Evolutionary conservation across 1,140 invertebrate species (phyloP).

Genomic region (Episyrphus balteatus): DNA sequence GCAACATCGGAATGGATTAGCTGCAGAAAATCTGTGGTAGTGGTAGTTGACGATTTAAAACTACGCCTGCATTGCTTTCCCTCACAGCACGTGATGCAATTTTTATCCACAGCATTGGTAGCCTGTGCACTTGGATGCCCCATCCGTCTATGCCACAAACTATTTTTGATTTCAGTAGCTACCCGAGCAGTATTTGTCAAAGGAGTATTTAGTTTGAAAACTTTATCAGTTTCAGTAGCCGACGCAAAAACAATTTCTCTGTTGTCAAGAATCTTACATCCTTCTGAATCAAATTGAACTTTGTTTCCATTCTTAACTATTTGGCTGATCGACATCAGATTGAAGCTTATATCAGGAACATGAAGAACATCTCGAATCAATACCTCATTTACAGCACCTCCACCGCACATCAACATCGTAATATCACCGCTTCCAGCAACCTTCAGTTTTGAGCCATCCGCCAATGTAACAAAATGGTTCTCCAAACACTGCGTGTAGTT

Average conservation of each 20-base stretch:
- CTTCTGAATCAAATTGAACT: conserved; percentile 18
- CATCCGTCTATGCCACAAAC: conserved; percentile 18
- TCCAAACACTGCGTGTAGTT: neutral
- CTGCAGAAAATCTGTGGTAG: conserved; percentile 18
- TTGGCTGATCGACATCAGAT: conserved; percentile 25
- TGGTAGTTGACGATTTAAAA: conserved; percentile 2
- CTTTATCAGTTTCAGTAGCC: conserved; percentile 16
- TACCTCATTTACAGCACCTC: neutral
- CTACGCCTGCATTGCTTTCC: conserved; percentile 6
- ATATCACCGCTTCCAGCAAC: neutral
- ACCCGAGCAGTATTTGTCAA: conserved; percentile 10
- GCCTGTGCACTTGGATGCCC: conserved; percentile 5
- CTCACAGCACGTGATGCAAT: neutral
- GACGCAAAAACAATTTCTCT: conserved; percentile 11
- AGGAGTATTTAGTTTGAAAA: conserved; percentile 16
- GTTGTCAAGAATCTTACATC: conserved; percentile 19
- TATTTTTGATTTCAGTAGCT: conserved; percentile 6
- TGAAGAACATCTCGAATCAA: conserved; percentile 17
- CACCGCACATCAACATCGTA: neutral
- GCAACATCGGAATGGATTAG: conserved; percentile 33
- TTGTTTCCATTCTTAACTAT: conserved; percentile 21
- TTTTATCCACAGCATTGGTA: neutral
- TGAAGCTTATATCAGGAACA: conserved; percentile 18
- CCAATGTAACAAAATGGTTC: neutral
- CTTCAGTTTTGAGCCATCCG: neutral